Conservation (phyloP, 2,888 invertebrate species). For the Cosmopolites sordidus region DNA sequence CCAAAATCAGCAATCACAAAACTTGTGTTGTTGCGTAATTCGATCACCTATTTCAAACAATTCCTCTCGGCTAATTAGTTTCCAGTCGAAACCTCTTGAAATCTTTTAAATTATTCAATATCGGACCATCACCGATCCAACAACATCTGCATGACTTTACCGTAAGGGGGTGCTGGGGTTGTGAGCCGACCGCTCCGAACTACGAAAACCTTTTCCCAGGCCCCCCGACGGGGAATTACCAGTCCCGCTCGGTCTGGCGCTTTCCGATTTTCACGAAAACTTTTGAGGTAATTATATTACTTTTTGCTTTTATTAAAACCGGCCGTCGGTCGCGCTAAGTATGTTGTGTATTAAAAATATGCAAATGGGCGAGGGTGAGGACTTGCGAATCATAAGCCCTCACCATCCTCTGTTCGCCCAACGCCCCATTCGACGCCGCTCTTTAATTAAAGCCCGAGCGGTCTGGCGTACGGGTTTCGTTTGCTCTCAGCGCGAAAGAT, state of each 20-base stretch:
- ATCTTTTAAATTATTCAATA: no score
- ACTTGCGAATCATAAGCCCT: constrained; percentile 21
- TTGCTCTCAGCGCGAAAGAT: neutral
- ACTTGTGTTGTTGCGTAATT: no score
- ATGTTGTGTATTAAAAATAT: constrained; percentile 29
- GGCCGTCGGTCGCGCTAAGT: constrained; percentile 23
- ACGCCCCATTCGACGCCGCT: constrained; percentile 3
- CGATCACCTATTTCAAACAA: no score
- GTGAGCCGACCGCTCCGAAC: no score
- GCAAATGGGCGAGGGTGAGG: constrained; percentile 25
- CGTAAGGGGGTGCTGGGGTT: no score
- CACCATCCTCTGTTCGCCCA: no score
- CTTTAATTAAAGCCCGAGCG: constrained; percentile 20
- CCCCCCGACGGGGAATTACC: neutral
- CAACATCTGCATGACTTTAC: no score
- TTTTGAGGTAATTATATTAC: constrained; percentile 25
- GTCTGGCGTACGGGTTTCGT: constrained; percentile 11
- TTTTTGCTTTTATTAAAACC: constrained; percentile 27
- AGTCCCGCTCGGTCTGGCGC: constrained; percentile 1
- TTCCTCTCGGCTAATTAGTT: no score
- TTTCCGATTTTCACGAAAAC: constrained; percentile 16
- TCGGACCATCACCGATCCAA: no score
- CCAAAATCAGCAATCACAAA: no score
- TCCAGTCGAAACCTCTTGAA: no score
- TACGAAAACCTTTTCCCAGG: no score